Conservation (phyloP, 1,140 invertebrate species). For the Neocloeon triangulifer region DNA sequence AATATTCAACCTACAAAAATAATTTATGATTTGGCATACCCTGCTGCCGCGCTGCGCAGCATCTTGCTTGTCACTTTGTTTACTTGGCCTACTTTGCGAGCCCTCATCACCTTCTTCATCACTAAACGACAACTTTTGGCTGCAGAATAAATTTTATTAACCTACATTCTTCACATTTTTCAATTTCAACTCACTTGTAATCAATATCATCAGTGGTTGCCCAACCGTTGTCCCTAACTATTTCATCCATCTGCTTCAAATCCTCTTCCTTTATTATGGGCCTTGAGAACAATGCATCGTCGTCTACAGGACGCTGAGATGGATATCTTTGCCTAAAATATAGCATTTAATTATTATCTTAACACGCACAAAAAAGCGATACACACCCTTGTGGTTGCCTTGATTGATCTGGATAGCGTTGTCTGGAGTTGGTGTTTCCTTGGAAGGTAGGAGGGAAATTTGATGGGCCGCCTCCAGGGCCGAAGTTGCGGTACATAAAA, state of each 20-base stretch:
- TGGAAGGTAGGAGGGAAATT: constrained; percentile 1
- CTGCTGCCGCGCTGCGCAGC: too few relatives aligned
- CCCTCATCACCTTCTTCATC: constrained; percentile 50
- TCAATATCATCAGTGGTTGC: constrained; percentile 79
- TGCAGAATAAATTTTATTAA: constrained; percentile 13
- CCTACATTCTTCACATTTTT: background rate
- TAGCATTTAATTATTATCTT: constrained; percentile 1
- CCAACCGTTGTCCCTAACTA: constrained; percentile 75
- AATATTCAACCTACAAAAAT: too few relatives aligned
- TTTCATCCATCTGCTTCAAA: constrained; percentile 74
- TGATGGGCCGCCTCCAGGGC: constrained; percentile 1
- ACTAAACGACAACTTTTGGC: constrained; percentile 80
- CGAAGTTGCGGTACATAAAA: constrained; percentile 16
- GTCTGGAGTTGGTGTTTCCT: too few relatives aligned
- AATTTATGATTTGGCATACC: too few relatives aligned
- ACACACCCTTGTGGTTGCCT: too few relatives aligned
- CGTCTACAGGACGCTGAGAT: constrained; percentile 9
- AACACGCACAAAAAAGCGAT: background rate
- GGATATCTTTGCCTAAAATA: too few relatives aligned
- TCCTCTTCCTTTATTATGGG: constrained; percentile 85
- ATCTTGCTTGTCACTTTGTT: constrained; percentile 10
- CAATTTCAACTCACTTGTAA: constrained; percentile 59
- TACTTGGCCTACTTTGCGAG: constrained; percentile 11
- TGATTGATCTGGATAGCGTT: too few relatives aligned
- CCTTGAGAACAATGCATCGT: constrained; percentile 27